phyloP scores from a whole-genome alignment of 53 echinoderm and acorn worm species.

The Patiria pectinifera region DNA sequence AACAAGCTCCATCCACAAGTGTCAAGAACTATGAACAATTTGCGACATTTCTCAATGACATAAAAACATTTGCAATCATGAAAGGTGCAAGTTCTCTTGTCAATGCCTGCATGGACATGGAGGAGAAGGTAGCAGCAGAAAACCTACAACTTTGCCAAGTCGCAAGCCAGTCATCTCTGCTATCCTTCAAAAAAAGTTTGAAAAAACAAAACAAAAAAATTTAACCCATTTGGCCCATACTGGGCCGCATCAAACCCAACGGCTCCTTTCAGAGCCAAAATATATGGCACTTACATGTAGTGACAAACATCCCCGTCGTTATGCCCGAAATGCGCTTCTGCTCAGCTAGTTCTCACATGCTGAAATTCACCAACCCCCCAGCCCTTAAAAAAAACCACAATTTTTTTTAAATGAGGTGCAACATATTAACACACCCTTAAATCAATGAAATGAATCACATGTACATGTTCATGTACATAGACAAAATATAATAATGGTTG shows the following conservation, averaged over 20 bases:
- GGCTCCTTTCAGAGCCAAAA: background rate
- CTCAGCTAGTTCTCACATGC: background rate
- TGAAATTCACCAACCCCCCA: background rate
- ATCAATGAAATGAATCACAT: background rate
- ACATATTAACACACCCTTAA: background rate
- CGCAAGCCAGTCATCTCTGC: background rate
- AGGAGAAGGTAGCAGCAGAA: slow-evolving; percentile 1
- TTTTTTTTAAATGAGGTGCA: background rate
- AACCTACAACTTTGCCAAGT: background rate
- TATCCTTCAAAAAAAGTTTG: background rate
- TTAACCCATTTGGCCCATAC: background rate
- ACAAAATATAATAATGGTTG: background rate
- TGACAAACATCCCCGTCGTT: background rate
- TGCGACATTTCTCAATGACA: background rate
- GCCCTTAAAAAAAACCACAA: background rate
- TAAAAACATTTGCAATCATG: background rate
- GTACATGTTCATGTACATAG: background rate
- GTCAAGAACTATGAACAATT: slow-evolving; percentile 1
- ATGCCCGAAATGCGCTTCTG: background rate
- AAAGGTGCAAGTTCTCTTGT: background rate
- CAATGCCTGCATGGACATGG: slow-evolving; percentile 7
- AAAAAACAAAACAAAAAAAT: background rate
- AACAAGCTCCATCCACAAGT: background rate
- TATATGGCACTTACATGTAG: background rate
- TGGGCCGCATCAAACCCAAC: background rate